phyloP scores from a whole-genome alignment of 2,113 vertebrate genomes.

The Camelus dromedarius region DNA sequence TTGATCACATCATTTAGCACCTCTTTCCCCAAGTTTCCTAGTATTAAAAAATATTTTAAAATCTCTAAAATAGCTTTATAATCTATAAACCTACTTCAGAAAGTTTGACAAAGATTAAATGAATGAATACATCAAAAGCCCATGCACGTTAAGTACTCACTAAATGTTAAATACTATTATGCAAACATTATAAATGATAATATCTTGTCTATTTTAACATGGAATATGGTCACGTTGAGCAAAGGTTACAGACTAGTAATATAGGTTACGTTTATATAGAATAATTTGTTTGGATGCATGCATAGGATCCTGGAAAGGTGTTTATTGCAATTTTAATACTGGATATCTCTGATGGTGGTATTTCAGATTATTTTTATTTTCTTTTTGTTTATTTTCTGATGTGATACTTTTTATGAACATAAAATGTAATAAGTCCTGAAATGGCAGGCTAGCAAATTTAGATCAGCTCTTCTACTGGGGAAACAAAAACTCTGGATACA shows the following conservation, averaged over 20 bases:
- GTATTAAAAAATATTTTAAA: not conserved
- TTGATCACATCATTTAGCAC: not conserved
- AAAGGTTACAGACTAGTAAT: not conserved
- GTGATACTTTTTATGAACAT: conserved; percentile 7
- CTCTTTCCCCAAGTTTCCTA: not conserved
- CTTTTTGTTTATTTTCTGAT: not conserved
- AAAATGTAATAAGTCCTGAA: not conserved
- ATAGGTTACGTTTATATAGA: not conserved
- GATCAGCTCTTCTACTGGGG: not conserved
- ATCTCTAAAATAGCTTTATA: conserved; percentile 2
- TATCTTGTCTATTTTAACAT: not conserved
- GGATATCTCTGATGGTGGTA: not conserved
- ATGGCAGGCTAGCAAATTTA: not conserved
- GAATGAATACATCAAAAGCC: not conserved
- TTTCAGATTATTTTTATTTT: conserved; percentile 37
- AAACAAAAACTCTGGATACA: not conserved
- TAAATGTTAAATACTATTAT: not conserved
- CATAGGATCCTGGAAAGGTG: not conserved
- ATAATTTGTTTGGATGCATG: not conserved
- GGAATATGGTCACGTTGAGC: not conserved
- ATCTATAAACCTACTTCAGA: conserved; percentile 13
- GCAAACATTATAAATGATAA: not conserved
- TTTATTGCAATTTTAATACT: conserved; percentile 1
- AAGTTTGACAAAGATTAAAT: not conserved
- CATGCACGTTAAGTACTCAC: not conserved